Evolutionary conservation across 1,140 invertebrate genomes (phyloP), one percentile per base, ranked within the genome.

Genomic region (Drosophila ironensis): DNA sequence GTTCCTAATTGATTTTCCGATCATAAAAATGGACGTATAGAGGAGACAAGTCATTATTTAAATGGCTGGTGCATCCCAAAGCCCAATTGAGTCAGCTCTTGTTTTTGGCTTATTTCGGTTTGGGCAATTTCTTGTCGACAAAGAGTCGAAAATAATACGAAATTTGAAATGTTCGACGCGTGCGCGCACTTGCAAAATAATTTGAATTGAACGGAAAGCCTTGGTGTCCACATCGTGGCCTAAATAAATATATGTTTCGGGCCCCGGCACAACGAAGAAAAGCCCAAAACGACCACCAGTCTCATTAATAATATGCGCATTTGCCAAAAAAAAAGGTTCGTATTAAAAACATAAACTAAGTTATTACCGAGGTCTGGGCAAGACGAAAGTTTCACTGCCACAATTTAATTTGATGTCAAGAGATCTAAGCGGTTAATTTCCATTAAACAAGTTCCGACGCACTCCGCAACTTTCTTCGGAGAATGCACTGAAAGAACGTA

Each of bases 121-220:
- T 66, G 61, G 54, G 63, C 41, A 33, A 59, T 68, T 68, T 57
- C 40, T 40, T 12, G 42, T 44, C 61, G 37, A 14, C 30, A 48
- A 56, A 24, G 50, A 20, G 25, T 33, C 46, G 28, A 53, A 64
- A 56, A 57, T 57, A 57, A 60, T 57, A 24, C n/a, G 22, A 60
- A 71, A 67, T 71, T 82, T 82, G 69, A 84, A 86, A 84, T 84
- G 78, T 82, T 47, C 20, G 70, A 38, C 57, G 73, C 78, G 78
- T 84, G 73, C 73, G 24, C 54, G 60, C 66, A 81, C 77, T 81
- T 81, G 77, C 72, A 72, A 81, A 81, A 76, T 68, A 75, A 68
- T 72, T 77, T 66, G 53, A 56, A 70, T 78, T 33, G 70, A 70
- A 66, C 63, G 57, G 17, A 35, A 66, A 82, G 78, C 78, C 78